Base-by-base conservation (phyloP, 1,140 invertebrate species). In the Heliconius hermathena region DNA sequence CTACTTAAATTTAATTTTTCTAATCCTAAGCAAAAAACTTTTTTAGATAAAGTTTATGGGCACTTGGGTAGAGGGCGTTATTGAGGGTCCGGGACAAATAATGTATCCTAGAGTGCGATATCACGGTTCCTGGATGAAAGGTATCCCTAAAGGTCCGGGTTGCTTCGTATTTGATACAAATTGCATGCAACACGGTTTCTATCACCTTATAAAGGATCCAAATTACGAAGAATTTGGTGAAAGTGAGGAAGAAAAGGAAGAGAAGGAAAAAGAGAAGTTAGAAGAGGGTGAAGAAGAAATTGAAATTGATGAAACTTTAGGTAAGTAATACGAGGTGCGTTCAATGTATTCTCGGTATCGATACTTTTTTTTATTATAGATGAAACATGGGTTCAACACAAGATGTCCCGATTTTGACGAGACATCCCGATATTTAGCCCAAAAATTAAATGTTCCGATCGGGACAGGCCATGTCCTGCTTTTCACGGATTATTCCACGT, bases 181-280 rank as follows among this genome's bases (percentile, higher is more conserved):
- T 73, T 96, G 96, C 74, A 96, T 97, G 95, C 95, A 96, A 76
- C 96, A 97, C 81, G 97, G 97, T 3, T 96, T 95, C 84, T 96
- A 96, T 81, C 83, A 95, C 72, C 84, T 94, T 22, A 95, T 95
- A 9, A 92, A 95, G 76, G 91, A 93, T 82, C 95, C 95, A 81
- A 92, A 93, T 16, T 79, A 86, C 1, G 88, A 92, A 73, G 92
- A 95, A 74, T 94, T 92, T 77, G 95, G 95, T 26, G 95, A 95
- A 86, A 92, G 87, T 1, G 93, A 94, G 74, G 92, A 94, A 76
- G 91, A 93, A 70, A 93, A 95, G 70, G 94, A 93, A 57, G 91
- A 91, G 18, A 94, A 95, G 38, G 89, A 94, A 26, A 75, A 94
- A 57, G 93, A 93, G 11, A 90, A 88, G 75, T 78, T 83, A 6